Evolutionary conservation across 2,113 vertebrate genomes (phyloP).

Genomic region (Plecotus auritus): DNA sequence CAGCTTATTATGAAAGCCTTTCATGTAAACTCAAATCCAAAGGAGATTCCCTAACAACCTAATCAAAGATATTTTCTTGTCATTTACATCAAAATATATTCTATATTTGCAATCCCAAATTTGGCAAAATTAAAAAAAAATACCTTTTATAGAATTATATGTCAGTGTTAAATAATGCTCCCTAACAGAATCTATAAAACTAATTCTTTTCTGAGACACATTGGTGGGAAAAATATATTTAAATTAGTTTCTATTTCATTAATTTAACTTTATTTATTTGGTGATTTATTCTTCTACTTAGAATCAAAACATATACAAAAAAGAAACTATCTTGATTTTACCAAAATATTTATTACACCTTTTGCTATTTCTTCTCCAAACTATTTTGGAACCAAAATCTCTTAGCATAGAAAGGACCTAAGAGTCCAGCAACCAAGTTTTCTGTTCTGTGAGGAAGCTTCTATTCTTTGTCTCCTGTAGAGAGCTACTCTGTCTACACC

Average conservation of each 20-base stretch:
- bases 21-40: neutral
- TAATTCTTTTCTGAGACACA: neutral
- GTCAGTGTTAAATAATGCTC: neutral
- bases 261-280: neutral
- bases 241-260: neutral
- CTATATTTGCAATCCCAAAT: neutral
- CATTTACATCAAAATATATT: neutral
- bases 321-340: neutral
- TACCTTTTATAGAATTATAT: neutral
- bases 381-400: neutral
- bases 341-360: neutral
- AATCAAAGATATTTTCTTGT: neutral
- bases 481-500: neutral
- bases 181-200: neutral
- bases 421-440: neutral
- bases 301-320: neutral
- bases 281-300: neutral
- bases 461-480: neutral
- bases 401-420: neutral
- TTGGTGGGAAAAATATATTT: neutral
- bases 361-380: neutral
- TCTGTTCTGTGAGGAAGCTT: neutral
- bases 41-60: neutral
- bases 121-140: neutral
- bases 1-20: neutral